A percentile compares a stretch with the other conserved stretches of the same genome.
These are phyloP conservation scores for Phodopus roborovskii DNA, from an alignment of 2,113 vertebrate genomes.

Conservation along the genomic window DNA sequence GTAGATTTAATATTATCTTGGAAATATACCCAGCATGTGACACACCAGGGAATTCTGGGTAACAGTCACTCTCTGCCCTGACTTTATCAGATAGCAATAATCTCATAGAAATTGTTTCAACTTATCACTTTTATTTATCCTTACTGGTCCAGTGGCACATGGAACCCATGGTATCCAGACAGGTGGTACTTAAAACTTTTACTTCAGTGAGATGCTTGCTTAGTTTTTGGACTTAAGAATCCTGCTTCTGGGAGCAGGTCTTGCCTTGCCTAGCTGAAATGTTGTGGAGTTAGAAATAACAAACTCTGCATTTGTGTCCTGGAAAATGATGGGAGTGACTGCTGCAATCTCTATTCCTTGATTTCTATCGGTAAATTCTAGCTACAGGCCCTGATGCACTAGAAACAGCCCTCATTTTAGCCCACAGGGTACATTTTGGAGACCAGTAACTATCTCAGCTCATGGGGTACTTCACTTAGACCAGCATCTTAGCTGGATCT, in stretches of 20 bases:
- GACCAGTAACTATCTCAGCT: neutral
- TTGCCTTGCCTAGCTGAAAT: neutral
- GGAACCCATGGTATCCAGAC: neutral
- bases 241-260: neutral
- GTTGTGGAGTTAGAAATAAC: neutral
- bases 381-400: neutral
- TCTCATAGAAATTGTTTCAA: neutral
- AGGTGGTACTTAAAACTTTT: neutral
- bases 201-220: neutral
- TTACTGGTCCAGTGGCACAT: neutral
- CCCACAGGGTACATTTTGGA: neutral
- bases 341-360: neutral
- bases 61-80: neutral
- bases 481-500: neutral
- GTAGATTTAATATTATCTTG: slow-evolving; percentile 17
- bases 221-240: neutral
- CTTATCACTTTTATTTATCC: neutral
- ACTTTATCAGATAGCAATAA: neutral
- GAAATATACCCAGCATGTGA: neutral
- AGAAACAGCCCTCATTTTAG: neutral
- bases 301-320: neutral
- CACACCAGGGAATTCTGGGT: neutral
- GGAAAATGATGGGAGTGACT: neutral
- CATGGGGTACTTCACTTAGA: neutral
- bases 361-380: neutral